A percentile compares a stretch with the other conserved stretches of the same genome.
Evolutionary conservation across 2,888 invertebrate genomes (phyloP).

Genomic region (Nomada fabriciana): DNA sequence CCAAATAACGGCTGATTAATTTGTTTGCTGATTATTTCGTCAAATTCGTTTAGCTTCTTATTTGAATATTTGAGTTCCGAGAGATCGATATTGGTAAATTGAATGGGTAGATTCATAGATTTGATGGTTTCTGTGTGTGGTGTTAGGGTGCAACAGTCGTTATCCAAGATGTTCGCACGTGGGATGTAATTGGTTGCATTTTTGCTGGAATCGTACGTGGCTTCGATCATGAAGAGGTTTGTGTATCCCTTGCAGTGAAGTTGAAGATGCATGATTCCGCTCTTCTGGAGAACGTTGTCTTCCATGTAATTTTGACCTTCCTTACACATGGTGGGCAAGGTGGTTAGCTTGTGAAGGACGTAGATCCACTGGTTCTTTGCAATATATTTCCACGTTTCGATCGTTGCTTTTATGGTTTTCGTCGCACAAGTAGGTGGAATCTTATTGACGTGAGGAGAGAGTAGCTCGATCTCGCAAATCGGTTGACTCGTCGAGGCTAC

Average conservation of each 20-base stretch:
- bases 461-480: constrained; percentile 21
- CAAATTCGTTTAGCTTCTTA: constrained; percentile 27
- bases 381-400: constrained; percentile 26
- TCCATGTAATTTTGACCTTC: constrained; percentile 15
- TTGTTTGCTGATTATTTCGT: constrained; percentile 13
- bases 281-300: neutral
- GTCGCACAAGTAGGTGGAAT: constrained; percentile 17
- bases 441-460: constrained; percentile 18
- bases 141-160: constrained; percentile 20
- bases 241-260: constrained; percentile 1
- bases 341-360: neutral
- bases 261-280: constrained; percentile 17
- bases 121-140: constrained; percentile 1
- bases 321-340: neutral
- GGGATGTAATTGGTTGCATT: constrained; percentile 20
- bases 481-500: neutral
- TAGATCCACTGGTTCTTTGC: constrained; percentile 18
- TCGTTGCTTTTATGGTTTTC: constrained; percentile 14
- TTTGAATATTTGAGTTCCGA: constrained; percentile 22
- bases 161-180: neutral
- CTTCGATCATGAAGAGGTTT: neutral
- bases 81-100: constrained; percentile 26
- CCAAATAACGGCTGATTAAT: constrained; percentile 24
- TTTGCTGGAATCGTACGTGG: constrained; percentile 7
- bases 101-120: constrained; percentile 11